Evolutionary conservation across 2,797 vertebrate genomes (phyloP).

Genomic region (Podarcis lilfordi): DNA sequence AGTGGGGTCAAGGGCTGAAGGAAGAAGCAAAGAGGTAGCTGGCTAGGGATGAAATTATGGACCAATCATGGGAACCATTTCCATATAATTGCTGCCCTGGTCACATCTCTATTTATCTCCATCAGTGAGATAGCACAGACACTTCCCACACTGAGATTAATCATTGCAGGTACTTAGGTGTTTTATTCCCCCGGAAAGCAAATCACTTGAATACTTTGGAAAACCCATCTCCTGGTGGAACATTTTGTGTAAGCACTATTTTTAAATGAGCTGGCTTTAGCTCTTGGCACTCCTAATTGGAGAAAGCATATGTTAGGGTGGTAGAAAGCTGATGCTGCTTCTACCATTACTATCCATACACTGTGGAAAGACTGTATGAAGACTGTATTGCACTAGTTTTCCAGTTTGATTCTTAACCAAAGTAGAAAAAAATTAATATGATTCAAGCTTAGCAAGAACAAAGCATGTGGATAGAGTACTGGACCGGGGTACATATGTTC

Average conservation of each 20-base stretch:
- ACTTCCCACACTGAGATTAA: neutral
- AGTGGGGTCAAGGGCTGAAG: neutral
- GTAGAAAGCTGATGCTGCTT: neutral
- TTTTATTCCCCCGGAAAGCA: neutral
- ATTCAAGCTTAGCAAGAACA: neutral
- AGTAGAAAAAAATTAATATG: neutral
- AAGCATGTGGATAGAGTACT: neutral
- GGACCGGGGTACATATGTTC: neutral
- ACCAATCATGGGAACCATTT: neutral
- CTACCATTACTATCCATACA: neutral
- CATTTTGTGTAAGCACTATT: neutral
- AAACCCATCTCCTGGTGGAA: neutral
- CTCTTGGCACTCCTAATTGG: neutral
- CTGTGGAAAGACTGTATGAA: neutral
- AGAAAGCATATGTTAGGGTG: neutral
- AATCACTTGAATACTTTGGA: neutral
- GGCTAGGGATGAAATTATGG: neutral
- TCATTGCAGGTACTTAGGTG: neutral
- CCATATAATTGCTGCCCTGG: neutral
- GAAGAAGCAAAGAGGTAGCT: neutral
- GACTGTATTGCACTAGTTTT: neutral
- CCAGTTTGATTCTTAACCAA: neutral
- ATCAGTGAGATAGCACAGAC: neutral
- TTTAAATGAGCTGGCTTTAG: slow-evolving; percentile 9
- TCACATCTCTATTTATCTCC: neutral